A percentile compares a stretch with the other conserved stretches of the same genome.
Conservation (phyloP, 2,797 vertebrate genomes). For the Gymnothorax reevesii region DNA sequence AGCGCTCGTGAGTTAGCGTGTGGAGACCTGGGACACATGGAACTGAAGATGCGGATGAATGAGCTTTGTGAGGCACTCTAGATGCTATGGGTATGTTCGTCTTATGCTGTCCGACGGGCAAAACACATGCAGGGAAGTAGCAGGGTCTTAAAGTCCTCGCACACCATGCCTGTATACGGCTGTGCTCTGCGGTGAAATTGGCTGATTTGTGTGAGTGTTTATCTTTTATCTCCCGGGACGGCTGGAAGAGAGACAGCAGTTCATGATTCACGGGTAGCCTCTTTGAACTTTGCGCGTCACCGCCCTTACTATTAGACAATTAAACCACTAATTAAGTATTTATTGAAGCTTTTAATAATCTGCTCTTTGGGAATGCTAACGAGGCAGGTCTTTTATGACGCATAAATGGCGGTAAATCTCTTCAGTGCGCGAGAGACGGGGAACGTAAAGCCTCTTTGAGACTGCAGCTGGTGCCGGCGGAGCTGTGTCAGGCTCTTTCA, state of each 20-base stretch:
- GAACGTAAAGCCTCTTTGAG: slow-evolving; percentile 48
- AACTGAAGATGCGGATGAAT: neutral
- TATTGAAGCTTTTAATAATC: slow-evolving; percentile 36
- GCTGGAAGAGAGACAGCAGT: neutral
- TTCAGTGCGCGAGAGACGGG: slow-evolving; percentile 51
- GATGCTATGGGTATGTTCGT: neutral
- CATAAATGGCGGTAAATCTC: slow-evolving; percentile 55
- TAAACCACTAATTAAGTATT: slow-evolving; percentile 37
- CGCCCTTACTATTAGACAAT: slow-evolving; percentile 36
- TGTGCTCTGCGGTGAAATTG: neutral
- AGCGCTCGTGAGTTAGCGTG: too few species aligned
- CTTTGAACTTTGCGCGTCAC: slow-evolving; percentile 8
- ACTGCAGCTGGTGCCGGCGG: slow-evolving; percentile 16
- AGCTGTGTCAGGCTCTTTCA: neutral
- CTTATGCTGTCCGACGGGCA: neutral
- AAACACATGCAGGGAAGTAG: neutral
- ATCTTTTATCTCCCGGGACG: neutral
- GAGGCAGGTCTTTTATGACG: slow-evolving; percentile 50
- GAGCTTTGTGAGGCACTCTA: neutral
- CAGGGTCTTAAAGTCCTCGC: neutral
- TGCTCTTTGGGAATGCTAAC: slow-evolving; percentile 47
- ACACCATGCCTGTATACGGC: neutral
- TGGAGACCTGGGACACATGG: too few species aligned
- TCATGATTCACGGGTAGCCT: neutral
- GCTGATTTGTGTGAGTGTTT: neutral